Percentiles rank a stretch among this genome's conserved stretches.
phyloP scores from a whole-genome alignment of 2,888 invertebrate species.

The Ophion costatus region DNA sequence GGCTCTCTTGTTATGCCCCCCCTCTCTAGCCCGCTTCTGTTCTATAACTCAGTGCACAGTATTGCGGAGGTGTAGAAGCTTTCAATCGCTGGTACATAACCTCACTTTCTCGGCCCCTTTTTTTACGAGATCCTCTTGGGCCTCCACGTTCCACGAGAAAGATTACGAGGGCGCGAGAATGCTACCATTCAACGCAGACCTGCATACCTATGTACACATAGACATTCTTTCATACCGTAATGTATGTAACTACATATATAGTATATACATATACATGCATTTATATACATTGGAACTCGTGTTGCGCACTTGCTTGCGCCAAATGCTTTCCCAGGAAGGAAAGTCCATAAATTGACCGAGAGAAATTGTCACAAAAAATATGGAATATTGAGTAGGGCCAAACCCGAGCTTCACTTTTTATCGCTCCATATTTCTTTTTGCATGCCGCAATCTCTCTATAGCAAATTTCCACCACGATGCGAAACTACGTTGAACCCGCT shows the following conservation, averaged over 20 bases:
- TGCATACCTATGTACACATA: slow-evolving; percentile 19
- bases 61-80: slow-evolving; percentile 50
- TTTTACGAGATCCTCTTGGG: slow-evolving; percentile 21
- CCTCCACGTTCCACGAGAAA: slow-evolving; percentile 31
- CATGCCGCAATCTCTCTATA: slow-evolving; percentile 2
- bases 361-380: slow-evolving; percentile 78
- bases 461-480: background rate
- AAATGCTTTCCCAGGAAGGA: slow-evolving; percentile 62
- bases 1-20: slow-evolving; percentile 1
- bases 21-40: no score
- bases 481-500: no score
- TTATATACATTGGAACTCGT: slow-evolving; percentile 3
- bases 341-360: slow-evolving; percentile 78
- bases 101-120: slow-evolving; percentile 37
- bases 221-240: slow-evolving; percentile 31
- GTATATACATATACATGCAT: no score
- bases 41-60: slow-evolving; percentile 23
- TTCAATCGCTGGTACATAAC: slow-evolving; percentile 44
- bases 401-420: slow-evolving; percentile 52
- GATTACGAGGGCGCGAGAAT: slow-evolving; percentile 43
- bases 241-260: slow-evolving; percentile 15
- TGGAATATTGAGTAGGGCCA: slow-evolving; percentile 76
- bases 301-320: slow-evolving; percentile 2
- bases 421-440: slow-evolving; percentile 13
- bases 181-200: slow-evolving; percentile 34